Evolutionary conservation across 2,888 invertebrate species (phyloP).

Genomic region (Ophioninae sp.): DNA sequence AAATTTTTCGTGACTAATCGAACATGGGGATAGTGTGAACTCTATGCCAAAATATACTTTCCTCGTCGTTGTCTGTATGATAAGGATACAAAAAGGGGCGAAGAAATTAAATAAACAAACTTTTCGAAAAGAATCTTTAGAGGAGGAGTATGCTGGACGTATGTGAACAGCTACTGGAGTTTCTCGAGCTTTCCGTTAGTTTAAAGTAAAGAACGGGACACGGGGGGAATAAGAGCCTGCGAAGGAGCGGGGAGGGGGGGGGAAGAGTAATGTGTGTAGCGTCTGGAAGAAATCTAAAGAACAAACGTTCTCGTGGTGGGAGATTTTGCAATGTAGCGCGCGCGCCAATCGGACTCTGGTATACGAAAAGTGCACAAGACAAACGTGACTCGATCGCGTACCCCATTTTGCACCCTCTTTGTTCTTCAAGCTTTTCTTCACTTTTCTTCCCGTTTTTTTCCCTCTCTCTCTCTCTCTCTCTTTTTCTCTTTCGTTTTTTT

Average conservation of each 20-base stretch:
- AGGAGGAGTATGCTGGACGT: constrained; percentile 63
- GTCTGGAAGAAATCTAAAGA: constrained; percentile 77
- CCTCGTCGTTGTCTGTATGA: background rate
- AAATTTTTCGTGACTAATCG: background rate
- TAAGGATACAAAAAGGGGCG: constrained; percentile 60
- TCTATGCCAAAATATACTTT: background rate
- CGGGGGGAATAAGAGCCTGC: background rate
- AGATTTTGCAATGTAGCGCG: constrained; percentile 27
- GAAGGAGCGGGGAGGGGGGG: constrained; percentile 5
- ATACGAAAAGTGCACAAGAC: constrained; percentile 73
- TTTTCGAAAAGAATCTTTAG: constrained; percentile 67
- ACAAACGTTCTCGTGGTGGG: constrained; percentile 70
- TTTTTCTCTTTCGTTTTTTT: background rate
- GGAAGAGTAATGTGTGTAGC: constrained; percentile 66
- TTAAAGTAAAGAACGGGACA: constrained; percentile 51
- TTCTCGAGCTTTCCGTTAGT: constrained; percentile 35
- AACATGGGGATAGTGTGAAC: constrained; percentile 22
- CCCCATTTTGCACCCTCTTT: constrained; percentile 73
- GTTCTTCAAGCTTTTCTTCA: constrained; percentile 60
- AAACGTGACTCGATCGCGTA: constrained; percentile 75
- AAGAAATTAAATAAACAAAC: constrained; percentile 79
- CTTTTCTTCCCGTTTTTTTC: background rate
- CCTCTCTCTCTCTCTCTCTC: background rate
- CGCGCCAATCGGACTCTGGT: constrained; percentile 55
- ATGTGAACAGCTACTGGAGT: constrained; percentile 51